phyloP scores from a whole-genome alignment of 2,888 invertebrate species.

The Dysmachus trigonus region DNA sequence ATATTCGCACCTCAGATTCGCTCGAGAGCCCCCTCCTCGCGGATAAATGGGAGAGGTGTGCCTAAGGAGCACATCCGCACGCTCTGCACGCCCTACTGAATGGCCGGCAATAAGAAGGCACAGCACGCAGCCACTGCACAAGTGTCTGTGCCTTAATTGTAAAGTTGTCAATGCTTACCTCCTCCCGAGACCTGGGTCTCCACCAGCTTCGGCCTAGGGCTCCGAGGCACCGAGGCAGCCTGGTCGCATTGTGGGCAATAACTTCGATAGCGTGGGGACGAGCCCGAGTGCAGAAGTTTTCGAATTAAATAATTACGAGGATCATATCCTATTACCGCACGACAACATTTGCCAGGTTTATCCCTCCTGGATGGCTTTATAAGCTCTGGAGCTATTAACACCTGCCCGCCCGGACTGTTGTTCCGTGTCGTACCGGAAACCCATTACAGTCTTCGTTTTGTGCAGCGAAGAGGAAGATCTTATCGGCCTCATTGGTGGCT shows the following conservation, averaged over 20 bases:
- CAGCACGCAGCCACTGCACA: not conserved
- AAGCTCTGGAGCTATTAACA: slow-evolving; percentile 25
- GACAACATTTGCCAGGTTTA: slow-evolving; percentile 22
- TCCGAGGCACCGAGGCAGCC: not conserved
- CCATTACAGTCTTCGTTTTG: not conserved
- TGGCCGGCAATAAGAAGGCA: not conserved
- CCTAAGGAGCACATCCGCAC: not conserved
- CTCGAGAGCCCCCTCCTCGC: not conserved
- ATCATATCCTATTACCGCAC: slow-evolving; percentile 36
- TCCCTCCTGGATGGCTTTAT: slow-evolving; percentile 34
- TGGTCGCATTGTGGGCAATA: not conserved
- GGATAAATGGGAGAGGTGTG: not conserved
- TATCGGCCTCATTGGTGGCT: slow-evolving; percentile 27
- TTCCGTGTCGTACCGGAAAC: slow-evolving; percentile 24
- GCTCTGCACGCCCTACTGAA: not conserved
- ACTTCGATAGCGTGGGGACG: not conserved
- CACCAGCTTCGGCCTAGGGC: not conserved
- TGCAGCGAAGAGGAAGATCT: slow-evolving; percentile 9
- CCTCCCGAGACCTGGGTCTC: not conserved
- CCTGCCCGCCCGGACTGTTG: slow-evolving; percentile 17
- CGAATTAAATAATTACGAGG: slow-evolving; percentile 36
- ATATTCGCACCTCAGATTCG: not conserved
- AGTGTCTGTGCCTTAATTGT: not conserved
- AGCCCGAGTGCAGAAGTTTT: slow-evolving; percentile 17
- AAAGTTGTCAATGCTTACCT: not conserved